Evolutionary conservation across 2,113 vertebrate genomes (phyloP), one percentile per base, ranked within the genome.

Genomic region (Aix galericulata): DNA sequence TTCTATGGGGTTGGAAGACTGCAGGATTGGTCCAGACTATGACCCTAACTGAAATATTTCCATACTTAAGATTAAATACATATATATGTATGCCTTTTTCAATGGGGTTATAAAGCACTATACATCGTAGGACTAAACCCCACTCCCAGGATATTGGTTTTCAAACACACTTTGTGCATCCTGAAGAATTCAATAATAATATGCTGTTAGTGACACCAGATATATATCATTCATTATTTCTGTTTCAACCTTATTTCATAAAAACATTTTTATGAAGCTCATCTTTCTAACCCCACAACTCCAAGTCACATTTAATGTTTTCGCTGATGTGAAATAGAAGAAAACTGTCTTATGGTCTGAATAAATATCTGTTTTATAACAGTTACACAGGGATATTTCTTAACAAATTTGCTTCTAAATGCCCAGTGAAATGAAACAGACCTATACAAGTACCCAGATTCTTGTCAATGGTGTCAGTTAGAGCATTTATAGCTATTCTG

Each of bases 181-280:
- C 58, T 88, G 82, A 74, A 94, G 52, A 88, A 86, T 60, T 13
- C 52, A 90, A 36, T 83, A 74, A 80, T 68, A 67, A 81, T 63
- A 75, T 38, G 34, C 34, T 74, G 32, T 31, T 72, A 59, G 15
- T 81, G 86, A 83, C 75, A 91, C 17, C 36, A 92, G 38, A 93
- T 83, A 81, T n/a, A 60, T 78, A 90, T 78, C 18, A 78, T 50
- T 88, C 50, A 79, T 78, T 85, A 80, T 38, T 89, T 80, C 73
- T 68, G 25, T 63, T 91, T 93, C 88, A 81, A 87, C 31, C 32
- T 66, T 55, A 68, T 83, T 90, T 93, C 73, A 86, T 71, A 95
- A 83, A 82, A 90, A 29, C 32, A 13, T 20, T 82, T 88, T 91
- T 88, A 93, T 90, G 90, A 95, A 88, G 91, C 48, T 73, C 85